Percentiles rank a stretch among this genome's conserved stretches.
phyloP scores from a whole-genome alignment of 2,888 invertebrate species.

The Conistra vaccinii region DNA sequence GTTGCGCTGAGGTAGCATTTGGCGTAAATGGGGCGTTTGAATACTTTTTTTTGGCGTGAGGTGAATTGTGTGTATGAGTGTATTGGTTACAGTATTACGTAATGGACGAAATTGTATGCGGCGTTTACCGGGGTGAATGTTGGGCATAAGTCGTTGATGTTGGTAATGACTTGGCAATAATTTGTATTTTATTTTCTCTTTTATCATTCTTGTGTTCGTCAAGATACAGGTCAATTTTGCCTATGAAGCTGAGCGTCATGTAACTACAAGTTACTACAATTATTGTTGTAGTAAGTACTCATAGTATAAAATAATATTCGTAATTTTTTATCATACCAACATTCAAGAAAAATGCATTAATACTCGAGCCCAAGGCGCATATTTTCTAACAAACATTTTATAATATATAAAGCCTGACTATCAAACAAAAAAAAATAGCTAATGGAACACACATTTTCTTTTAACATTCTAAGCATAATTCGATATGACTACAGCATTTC shows the following conservation, averaged over 20 bases:
- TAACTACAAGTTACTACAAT: background rate
- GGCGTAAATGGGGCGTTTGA: conserved; percentile 68
- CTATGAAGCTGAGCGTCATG: background rate
- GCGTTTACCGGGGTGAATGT: conserved; percentile 14
- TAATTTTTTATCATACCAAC: background rate
- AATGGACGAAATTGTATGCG: conserved; percentile 42
- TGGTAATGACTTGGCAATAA: conserved; percentile 24
- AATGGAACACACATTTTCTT: conserved; percentile 3
- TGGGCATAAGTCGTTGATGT: background rate
- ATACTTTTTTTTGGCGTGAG: conserved; percentile 63
- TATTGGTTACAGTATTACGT: conserved; percentile 58
- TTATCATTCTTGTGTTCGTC: background rate
- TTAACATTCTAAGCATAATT: conserved; percentile 29
- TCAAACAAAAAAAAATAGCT: conserved; percentile 2
- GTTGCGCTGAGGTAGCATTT: conserved; percentile 69
- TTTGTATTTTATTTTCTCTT: background rate
- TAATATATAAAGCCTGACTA: background rate
- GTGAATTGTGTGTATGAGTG: conserved; percentile 63
- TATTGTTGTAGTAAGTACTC: background rate
- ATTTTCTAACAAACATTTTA: background rate
- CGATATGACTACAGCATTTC: conserved; percentile 20
- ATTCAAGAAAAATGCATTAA: conserved; percentile 6
- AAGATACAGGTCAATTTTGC: background rate
- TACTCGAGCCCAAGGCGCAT: background rate
- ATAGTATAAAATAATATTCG: background rate